These are phyloP conservation scores for Crotalus adamanteus DNA, from an alignment of 2,797 vertebrate genomes.

Conservation along the genomic window DNA sequence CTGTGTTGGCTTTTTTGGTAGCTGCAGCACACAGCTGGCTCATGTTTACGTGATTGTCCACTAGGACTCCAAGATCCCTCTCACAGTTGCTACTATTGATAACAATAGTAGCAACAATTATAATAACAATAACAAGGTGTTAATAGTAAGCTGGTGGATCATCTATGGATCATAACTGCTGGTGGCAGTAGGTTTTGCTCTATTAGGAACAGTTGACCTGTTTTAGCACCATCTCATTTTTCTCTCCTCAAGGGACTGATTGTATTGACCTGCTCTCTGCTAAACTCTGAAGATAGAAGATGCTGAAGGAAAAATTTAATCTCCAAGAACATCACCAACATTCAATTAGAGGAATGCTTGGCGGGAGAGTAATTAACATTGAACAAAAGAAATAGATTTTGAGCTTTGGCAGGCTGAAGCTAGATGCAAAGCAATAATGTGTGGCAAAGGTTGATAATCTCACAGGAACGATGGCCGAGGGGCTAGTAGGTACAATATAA, in stretches of 20 bases:
- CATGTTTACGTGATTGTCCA: too few relatives aligned
- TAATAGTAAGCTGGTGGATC: slow-evolving; percentile 22
- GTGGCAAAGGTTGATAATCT: slow-evolving; percentile 41
- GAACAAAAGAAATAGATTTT: slow-evolving; percentile 44
- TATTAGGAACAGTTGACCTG: not conserved
- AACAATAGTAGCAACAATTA: too few relatives aligned
- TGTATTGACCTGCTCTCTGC: slow-evolving; percentile 39
- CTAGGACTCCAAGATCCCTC: too few relatives aligned
- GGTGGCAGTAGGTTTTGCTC: slow-evolving; percentile 39
- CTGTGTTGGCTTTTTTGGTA: too few relatives aligned
- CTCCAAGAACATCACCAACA: slow-evolving; percentile 53
- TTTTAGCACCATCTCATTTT: slow-evolving; percentile 38
- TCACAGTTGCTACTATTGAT: too few relatives aligned
- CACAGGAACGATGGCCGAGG: slow-evolving; percentile 33
- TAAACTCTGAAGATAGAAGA: slow-evolving; percentile 43
- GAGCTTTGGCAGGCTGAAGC: slow-evolving; percentile 47
- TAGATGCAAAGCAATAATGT: slow-evolving; percentile 50
- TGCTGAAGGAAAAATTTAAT: slow-evolving; percentile 55
- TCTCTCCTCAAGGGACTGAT: slow-evolving; percentile 24
- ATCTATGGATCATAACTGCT: slow-evolving; percentile 16
- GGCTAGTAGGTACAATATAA: slow-evolving; percentile 34
- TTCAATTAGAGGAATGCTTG: slow-evolving; percentile 61
- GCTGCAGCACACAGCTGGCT: too few relatives aligned
- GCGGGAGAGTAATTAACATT: slow-evolving; percentile 52
- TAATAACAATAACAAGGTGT: not conserved